Percentiles rank a stretch among this genome's conserved stretches.
These are phyloP conservation scores for Grammomys dolichurus DNA, from an alignment of 2,113 vertebrate genomes.

Conservation along the genomic window DNA sequence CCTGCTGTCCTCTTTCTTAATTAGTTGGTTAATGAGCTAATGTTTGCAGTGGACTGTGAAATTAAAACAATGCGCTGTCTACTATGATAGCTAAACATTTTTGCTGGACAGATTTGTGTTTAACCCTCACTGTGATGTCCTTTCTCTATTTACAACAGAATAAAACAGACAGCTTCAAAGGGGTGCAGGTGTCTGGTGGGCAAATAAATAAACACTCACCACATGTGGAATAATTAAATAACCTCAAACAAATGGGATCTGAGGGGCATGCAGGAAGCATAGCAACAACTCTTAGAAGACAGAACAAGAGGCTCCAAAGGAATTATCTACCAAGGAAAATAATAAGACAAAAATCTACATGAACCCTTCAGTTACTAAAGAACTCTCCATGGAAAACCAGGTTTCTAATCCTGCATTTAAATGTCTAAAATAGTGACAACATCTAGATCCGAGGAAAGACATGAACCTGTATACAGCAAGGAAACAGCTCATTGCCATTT, in stretches of 20 bases:
- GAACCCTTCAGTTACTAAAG: neutral
- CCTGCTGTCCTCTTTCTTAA: slow-evolving; percentile 55
- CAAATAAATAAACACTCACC: slow-evolving; percentile 54
- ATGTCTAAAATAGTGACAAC: neutral
- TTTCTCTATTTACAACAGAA: slow-evolving; percentile 51
- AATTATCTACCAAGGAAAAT: neutral
- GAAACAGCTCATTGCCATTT: neutral
- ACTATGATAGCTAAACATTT: slow-evolving; percentile 63
- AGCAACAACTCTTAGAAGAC: neutral
- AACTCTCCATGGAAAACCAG: neutral
- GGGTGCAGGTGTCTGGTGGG: slow-evolving; percentile 57
- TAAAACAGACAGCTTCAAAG: slow-evolving; percentile 43
- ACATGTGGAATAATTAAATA: slow-evolving; percentile 67
- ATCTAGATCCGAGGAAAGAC: neutral
- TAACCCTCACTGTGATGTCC: slow-evolving; percentile 16
- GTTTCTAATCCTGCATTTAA: neutral
- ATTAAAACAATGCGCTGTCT: slow-evolving; percentile 67
- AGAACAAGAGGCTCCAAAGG: neutral
- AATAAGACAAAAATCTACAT: neutral
- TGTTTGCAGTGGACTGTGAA: slow-evolving; percentile 43
- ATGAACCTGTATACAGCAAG: neutral
- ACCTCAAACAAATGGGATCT: slow-evolving; percentile 51
- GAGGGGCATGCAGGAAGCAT: slow-evolving; percentile 18
- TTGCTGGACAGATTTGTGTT: slow-evolving; percentile 41
- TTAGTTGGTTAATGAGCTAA: slow-evolving; percentile 70